Percentiles rank a stretch among this genome's conserved stretches.
Conservation (phyloP, 2,888 invertebrate species). For the Podotricha telesiphe region DNA sequence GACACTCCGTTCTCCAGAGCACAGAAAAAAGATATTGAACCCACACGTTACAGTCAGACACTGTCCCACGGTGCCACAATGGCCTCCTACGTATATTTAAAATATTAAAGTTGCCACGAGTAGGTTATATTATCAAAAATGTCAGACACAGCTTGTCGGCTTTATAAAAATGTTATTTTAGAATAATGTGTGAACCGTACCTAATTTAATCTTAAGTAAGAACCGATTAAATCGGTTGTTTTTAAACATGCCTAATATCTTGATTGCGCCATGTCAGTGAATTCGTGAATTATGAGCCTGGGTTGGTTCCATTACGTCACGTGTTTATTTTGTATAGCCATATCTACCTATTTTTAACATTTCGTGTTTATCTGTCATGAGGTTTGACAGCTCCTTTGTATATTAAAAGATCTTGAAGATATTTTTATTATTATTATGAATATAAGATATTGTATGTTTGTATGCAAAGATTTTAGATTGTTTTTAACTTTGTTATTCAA, state of each 20-base stretch:
- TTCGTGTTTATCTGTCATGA: conserved; percentile 4
- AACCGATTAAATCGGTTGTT: background rate
- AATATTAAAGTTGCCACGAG: no score
- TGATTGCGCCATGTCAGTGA: background rate
- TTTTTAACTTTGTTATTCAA: background rate
- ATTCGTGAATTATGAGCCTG: conserved; percentile 12
- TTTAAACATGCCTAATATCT: background rate
- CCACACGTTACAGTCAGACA: no score
- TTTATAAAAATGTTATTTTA: background rate
- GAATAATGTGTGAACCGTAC: background rate
- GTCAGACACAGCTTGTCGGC: background rate
- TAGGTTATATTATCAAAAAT: no score
- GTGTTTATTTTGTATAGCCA: background rate
- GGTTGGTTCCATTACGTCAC: conserved; percentile 20
- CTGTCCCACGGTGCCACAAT: no score
- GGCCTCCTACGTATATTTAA: no score
- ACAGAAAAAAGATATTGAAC: background rate
- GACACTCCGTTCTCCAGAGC: no score
- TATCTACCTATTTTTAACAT: conserved; percentile 16
- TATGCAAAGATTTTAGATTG: background rate
- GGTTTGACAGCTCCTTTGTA: conserved; percentile 9
- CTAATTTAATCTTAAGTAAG: background rate
- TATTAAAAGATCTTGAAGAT: background rate
- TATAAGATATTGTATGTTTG: background rate
- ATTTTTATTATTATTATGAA: background rate